Evolutionary conservation across 1,140 invertebrate genomes (phyloP).

Genomic region (Zelostemma sp.): DNA sequence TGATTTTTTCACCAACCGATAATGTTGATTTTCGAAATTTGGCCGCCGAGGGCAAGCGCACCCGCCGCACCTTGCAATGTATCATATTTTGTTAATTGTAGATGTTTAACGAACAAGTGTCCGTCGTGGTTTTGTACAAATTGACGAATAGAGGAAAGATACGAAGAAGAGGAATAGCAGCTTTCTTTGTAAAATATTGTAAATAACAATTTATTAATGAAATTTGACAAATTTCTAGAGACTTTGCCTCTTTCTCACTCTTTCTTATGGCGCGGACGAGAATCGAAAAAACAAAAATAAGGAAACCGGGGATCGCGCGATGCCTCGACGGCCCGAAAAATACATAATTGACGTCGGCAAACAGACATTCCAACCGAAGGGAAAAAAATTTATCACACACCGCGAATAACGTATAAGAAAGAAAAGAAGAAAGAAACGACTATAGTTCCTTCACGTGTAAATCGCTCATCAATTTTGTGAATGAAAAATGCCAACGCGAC

Average conservation of each 20-base stretch:
- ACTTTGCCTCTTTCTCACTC: constrained; percentile 56
- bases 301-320: not conserved
- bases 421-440: constrained; percentile 42
- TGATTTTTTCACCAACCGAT: constrained; percentile 29
- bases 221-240: constrained; percentile 67
- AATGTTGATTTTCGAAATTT: too few species aligned
- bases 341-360: constrained; percentile 43
- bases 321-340: not conserved
- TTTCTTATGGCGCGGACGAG: constrained; percentile 52
- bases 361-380: constrained; percentile 65
- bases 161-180: constrained; percentile 60
- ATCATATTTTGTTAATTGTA: constrained; percentile 65
- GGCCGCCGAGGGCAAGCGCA: constrained; percentile 31
- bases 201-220: constrained; percentile 69
- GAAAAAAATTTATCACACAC: constrained; percentile 39
- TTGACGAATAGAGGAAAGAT: constrained; percentile 51
- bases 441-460: constrained; percentile 68
- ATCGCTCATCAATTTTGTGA: constrained; percentile 66
- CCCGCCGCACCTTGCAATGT: constrained; percentile 57
- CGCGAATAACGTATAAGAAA: constrained; percentile 56
- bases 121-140: constrained; percentile 62
- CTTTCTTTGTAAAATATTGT: constrained; percentile 71
- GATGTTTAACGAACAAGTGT: constrained; percentile 57
- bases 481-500: constrained; percentile 48
- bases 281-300: constrained; percentile 22